Evolutionary conservation across 2,113 vertebrate species (phyloP).

Genomic region (Crypturellus undulatus): DNA sequence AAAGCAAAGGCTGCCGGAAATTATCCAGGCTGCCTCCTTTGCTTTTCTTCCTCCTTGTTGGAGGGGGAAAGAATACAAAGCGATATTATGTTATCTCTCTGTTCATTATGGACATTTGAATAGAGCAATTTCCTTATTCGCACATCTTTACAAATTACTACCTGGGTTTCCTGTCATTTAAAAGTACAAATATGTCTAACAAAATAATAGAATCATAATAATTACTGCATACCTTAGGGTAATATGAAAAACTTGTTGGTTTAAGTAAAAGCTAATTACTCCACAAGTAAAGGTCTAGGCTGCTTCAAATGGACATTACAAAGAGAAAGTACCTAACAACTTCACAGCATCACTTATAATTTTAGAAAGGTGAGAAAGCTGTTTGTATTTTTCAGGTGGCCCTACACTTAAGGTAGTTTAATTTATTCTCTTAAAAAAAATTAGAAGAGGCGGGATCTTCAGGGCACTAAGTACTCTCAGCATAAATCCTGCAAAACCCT

Average conservation of each 20-base stretch:
- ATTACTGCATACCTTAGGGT: constrained; percentile 51
- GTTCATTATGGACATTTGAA: constrained; percentile 57
- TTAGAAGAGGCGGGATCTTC: neutral
- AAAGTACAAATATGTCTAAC: constrained; percentile 59
- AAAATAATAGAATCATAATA: constrained; percentile 68
- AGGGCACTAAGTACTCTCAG: rapidly evolving
- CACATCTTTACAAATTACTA: constrained; percentile 63
- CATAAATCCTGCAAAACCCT: neutral
- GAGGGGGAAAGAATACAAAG: constrained; percentile 32
- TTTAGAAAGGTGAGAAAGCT: neutral
- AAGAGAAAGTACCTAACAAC: neutral
- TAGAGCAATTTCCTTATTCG: constrained; percentile 67
- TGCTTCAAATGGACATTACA: neutral
- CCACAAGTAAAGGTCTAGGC: constrained; percentile 34
- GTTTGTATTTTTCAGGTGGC: neutral
- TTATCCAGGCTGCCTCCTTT: constrained; percentile 49
- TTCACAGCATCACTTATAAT: neutral
- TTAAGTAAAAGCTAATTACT: constrained; percentile 67
- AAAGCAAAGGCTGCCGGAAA: constrained; percentile 36
- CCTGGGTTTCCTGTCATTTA: constrained; percentile 71
- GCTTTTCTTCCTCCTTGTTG: constrained; percentile 24
- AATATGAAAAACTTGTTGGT: constrained; percentile 32
- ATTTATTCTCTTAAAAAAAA: neutral
- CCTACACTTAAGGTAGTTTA: neutral
- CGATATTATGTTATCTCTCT: constrained; percentile 51